Percentiles rank a stretch among this genome's conserved stretches.
Conservation (phyloP, 1,140 invertebrate genomes). For the Ceratina australensis region DNA sequence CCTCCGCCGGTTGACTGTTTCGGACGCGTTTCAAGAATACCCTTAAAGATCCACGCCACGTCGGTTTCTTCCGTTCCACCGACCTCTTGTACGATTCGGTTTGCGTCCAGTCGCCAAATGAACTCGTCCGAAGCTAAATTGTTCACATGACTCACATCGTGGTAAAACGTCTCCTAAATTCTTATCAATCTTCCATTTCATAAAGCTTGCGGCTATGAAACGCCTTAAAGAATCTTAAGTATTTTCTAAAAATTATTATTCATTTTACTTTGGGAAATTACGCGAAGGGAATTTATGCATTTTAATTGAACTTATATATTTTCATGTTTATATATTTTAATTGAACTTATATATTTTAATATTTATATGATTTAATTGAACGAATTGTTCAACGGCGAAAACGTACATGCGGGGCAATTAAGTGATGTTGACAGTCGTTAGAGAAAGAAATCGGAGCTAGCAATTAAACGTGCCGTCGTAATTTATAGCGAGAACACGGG, state of each 20-base stretch:
- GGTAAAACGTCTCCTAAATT: neutral
- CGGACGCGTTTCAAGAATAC: slow-evolving; percentile 25
- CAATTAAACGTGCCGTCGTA: slow-evolving; percentile 44
- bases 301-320: too few relatives aligned
- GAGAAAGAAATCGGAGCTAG: slow-evolving; percentile 23
- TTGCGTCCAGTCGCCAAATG: neutral
- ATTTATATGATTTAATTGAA: too few relatives aligned
- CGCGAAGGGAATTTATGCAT: too few relatives aligned
- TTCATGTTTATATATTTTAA: too few relatives aligned
- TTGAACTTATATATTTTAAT: too few relatives aligned
- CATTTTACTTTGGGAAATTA: too few relatives aligned
- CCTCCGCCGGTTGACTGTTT: slow-evolving; percentile 31
- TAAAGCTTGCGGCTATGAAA: too few relatives aligned
- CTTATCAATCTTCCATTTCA: neutral
- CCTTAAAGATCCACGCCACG: slow-evolving; percentile 19
- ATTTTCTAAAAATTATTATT: too few relatives aligned
- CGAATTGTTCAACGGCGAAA: neutral
- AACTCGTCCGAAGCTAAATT: neutral
- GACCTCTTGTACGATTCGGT: neutral
- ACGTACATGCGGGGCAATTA: too few relatives aligned
- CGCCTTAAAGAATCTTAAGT: neutral
- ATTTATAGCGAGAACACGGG: slow-evolving; percentile 47
- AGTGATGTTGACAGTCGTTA: neutral
- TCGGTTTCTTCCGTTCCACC: slow-evolving; percentile 19
- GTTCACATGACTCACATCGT: neutral